phyloP scores from a whole-genome alignment of 2,888 invertebrate genomes.

The Eristalis intricaria region DNA sequence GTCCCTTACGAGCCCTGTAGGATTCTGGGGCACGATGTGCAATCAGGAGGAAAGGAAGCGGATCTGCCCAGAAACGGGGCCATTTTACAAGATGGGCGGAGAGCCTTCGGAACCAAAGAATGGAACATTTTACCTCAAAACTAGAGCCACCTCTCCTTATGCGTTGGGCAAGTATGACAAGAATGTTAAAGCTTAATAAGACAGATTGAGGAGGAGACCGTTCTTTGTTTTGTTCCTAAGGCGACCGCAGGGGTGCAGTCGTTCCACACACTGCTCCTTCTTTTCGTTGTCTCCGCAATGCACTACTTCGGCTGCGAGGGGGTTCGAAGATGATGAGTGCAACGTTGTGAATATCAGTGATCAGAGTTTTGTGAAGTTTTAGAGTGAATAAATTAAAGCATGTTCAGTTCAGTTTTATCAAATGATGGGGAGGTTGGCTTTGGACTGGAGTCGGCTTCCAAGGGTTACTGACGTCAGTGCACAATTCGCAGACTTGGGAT shows the following conservation, averaged over 20 bases:
- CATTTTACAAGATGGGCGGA: conserved; percentile 79
- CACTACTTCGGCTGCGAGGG: background rate
- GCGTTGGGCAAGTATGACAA: conserved; percentile 75
- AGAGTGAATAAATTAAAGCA: background rate
- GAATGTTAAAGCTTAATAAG: background rate
- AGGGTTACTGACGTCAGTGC: too few relatives aligned
- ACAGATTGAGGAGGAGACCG: background rate
- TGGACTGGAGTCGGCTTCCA: too few relatives aligned
- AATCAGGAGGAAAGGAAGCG: conserved; percentile 73
- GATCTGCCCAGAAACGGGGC: conserved; percentile 76
- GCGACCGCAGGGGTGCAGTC: background rate
- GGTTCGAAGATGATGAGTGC: background rate
- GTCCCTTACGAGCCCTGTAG: conserved; percentile 76
- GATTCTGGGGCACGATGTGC: conserved; percentile 79
- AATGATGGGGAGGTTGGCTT: too few relatives aligned
- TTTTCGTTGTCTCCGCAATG: background rate
- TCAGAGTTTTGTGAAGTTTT: background rate
- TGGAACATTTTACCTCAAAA: conserved; percentile 79
- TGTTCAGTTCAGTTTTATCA: too few relatives aligned
- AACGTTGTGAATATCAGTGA: background rate
- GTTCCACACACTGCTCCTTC: background rate
- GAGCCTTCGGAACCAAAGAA: conserved; percentile 79
- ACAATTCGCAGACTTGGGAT: too few relatives aligned
- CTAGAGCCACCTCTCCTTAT: conserved; percentile 76
- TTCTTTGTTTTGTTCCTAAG: background rate